phyloP scores from a whole-genome alignment of 2,113 vertebrate genomes.

The Poicephalus gulielmi region DNA sequence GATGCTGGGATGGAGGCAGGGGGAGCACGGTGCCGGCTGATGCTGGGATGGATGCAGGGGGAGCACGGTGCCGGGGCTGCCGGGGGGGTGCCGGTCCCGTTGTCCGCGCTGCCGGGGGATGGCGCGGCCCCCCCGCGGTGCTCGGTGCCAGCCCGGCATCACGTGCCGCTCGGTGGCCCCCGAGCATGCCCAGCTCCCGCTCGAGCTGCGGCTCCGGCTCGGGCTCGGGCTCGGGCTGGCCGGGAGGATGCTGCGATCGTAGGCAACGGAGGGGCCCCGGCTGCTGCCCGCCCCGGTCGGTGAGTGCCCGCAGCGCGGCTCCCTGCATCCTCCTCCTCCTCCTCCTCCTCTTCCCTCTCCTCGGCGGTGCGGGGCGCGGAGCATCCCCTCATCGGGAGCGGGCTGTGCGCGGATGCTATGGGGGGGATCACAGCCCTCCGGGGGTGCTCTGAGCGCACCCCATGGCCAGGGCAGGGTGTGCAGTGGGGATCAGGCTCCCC shows the following conservation, averaged over 20 bases:
- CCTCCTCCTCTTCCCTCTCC: not conserved
- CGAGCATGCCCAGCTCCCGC: constrained; percentile 79
- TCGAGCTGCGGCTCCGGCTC: constrained; percentile 12
- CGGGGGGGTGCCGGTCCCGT: too few relatives aligned
- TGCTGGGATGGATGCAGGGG: too few relatives aligned
- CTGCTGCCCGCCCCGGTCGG: not conserved
- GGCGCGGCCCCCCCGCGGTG: not conserved
- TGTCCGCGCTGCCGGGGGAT: not conserved
- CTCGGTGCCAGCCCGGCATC: constrained; percentile 62
- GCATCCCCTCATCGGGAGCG: not conserved
- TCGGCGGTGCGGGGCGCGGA: not conserved
- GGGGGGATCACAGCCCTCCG: too few relatives aligned
- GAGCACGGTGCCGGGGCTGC: not conserved
- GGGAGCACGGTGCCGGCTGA: not conserved
- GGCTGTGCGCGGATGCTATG: not conserved
- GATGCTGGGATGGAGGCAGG: too few relatives aligned
- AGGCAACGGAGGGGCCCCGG: not conserved
- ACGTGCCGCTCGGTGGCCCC: constrained; percentile 69
- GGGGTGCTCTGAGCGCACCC: not conserved
- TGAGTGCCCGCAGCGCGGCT: not conserved
- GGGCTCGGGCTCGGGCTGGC: not conserved
- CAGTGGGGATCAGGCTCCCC: not conserved
- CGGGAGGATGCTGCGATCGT: not conserved
- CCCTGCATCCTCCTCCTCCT: not conserved
- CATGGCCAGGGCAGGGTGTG: not conserved